Evolutionary conservation across 2,797 vertebrate genomes (phyloP).

Genomic region (Clarias fuscus): DNA sequence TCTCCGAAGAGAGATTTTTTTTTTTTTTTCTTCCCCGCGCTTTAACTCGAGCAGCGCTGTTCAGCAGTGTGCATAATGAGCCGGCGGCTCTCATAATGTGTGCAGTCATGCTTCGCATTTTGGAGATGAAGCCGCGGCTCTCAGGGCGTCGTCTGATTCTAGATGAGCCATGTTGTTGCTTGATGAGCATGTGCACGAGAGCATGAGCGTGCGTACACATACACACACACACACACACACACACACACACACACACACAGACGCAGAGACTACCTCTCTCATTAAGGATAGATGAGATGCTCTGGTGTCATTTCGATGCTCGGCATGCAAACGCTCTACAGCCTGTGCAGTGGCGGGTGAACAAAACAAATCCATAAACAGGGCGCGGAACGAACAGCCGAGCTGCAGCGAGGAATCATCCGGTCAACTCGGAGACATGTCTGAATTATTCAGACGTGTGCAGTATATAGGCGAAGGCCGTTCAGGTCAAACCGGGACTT

Average conservation of each 20-base stretch:
- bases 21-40: neutral
- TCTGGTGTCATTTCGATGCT: slow-evolving; percentile 61
- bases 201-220: slow-evolving; percentile 15
- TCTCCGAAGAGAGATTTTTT: neutral
- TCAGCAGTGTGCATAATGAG: slow-evolving; percentile 69
- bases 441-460: neutral
- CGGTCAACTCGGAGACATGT: neutral
- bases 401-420: neutral
- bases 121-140: slow-evolving; percentile 63
- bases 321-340: slow-evolving; percentile 59
- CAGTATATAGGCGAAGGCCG: no score
- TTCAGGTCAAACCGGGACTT: no score
- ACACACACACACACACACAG: slow-evolving; percentile 13
- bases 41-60: slow-evolving; percentile 33
- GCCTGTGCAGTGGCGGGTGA: slow-evolving; percentile 58
- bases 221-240: slow-evolving; percentile 17
- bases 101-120: slow-evolving; percentile 66
- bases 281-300: slow-evolving; percentile 50
- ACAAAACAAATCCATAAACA: slow-evolving; percentile 56
- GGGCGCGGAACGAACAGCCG: neutral
- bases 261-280: slow-evolving; percentile 14
- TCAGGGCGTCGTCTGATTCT: slow-evolving; percentile 51
- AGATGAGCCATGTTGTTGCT: slow-evolving; percentile 50
- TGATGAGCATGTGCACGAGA: slow-evolving; percentile 36
- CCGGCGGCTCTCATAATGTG: slow-evolving; percentile 66